Evolutionary conservation across 2,113 vertebrate species (phyloP), one percentile per base, ranked within the genome.

Genomic region (Helogale parvula): DNA sequence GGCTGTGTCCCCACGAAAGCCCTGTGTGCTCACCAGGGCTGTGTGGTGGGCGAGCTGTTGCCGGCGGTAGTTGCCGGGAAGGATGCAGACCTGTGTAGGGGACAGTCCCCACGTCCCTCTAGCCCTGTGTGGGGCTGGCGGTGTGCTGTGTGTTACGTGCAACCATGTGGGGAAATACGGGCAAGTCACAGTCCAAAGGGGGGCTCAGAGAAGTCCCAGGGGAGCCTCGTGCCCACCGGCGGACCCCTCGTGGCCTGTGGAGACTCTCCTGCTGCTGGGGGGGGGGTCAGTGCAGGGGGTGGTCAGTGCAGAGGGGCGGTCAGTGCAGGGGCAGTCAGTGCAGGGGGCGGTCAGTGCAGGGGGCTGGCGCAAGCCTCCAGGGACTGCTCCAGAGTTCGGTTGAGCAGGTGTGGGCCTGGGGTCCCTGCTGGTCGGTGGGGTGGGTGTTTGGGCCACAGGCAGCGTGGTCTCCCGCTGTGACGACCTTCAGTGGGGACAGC

Each of bases 391-490:
- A 5, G 25, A 35, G 77, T 65, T 5, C 0, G 15, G 47, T 41
- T 0, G 2, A 57, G 57, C 4, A 3, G 77, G 27, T 2, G 1
- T 4, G 12, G 35, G 50, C 60, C 47, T 10, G 63, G 66, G 31
- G 41, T 47, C 71, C 3, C 72, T 21, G 4, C 4, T 38, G 54
- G 54, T 8, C 47, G 38, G 38, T 21, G 6, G 47, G 38, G 33
- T 5, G 11, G 65, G 21, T 16, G 27, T 13, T 2, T 2, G 41
- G 54, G 66, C 35, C 2, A 7, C 12, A 17, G 60, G n/a, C 7
- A 16, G 13, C 38, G 3, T 19, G 4, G 27, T 19, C 4, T 45
- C 54, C 66, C 12, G 21, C 2, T 0, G 7, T 4, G 25, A 10
- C 0, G 3, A 31, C 81, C 81, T 52, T 16, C 23, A 0, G 57